Conservation (phyloP, 2,888 invertebrate species). For the Parapristionchus giblindavisi region DNA sequence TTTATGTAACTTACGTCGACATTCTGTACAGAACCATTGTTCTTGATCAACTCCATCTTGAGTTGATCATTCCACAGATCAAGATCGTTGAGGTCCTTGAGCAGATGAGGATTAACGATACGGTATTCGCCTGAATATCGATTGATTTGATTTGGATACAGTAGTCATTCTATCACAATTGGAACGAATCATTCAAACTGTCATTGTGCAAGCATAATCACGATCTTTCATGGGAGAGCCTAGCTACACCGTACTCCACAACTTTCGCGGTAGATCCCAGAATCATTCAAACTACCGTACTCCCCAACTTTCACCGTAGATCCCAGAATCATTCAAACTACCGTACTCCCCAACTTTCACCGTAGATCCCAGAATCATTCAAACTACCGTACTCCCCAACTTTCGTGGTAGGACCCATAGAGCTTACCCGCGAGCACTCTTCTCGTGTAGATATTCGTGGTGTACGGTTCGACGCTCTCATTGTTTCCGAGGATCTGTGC, state of each 20-base stretch:
- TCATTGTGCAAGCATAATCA: too few relatives aligned
- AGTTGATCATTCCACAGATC: slow-evolving; percentile 93
- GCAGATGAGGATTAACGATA: slow-evolving; percentile 92
- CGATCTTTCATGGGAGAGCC: too few relatives aligned
- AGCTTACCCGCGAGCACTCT: slow-evolving; percentile 86
- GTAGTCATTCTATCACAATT: too few relatives aligned
- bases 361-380: too few relatives aligned
- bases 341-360: neutral
- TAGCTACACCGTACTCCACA: neutral
- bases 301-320: neutral
- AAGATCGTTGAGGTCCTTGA: slow-evolving; percentile 88
- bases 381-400: too few relatives aligned
- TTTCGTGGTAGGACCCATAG: neutral
- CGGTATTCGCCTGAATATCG: slow-evolving; percentile 71
- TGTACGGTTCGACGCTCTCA: slow-evolving; percentile 97
- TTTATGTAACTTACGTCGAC: slow-evolving; percentile 55
- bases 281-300: too few relatives aligned
- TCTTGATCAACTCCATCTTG: slow-evolving; percentile 90
- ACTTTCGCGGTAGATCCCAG: neutral
- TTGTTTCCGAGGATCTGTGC: slow-evolving; percentile 99
- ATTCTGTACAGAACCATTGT: slow-evolving; percentile 87
- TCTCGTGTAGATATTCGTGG: slow-evolving; percentile 93
- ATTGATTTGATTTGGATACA: neutral
- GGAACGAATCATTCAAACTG: too few relatives aligned
- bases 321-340: too few relatives aligned